Base-by-base conservation (phyloP, 2,888 invertebrate genomes). In the Lapara coniferarum region DNA sequence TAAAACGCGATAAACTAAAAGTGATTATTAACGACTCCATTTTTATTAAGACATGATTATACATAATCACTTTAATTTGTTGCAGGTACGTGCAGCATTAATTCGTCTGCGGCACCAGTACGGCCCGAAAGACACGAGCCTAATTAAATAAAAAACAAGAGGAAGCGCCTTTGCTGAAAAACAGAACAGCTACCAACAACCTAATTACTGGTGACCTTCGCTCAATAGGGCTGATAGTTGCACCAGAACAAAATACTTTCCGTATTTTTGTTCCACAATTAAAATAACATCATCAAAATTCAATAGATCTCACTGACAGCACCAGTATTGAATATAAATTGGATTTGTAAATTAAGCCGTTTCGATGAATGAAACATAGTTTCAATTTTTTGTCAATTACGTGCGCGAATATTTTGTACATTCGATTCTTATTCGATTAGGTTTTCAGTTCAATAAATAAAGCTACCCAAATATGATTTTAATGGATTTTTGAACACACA, bases 201-300 rank as follows among this genome's bases (percentile, higher is more conserved):
- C 86, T 89, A 88, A 90, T 89, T 90, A 89, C 85, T 81, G 76
- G 76, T 86, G 85, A 89, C 88, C 89, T 88, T 86, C 81, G 73
- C 30, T 66, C 63, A 71, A 79, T 75, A 87, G 84, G 89, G 85
- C 71, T 89, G 79, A 71, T 51, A 52, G n/a, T 19, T 16, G 16
- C 25, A 68, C 25, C 12, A 56, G 8, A 68, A 67, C 49, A 49
- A 49, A 63, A 69, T 12, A 25, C 51, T 16, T 37, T 3, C 37
- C 53, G 44, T 58, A 37, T 66, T 46, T 69, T 69, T 19, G 49
- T 63, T 67, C 71, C 69, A 70, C 71, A 71, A 75, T 69, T 79
- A 69, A 78, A 81, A 82, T 79, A 79, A 76, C 76, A 74, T 77
- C 78, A 81, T 81, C 79, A 79, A 83, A 82, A 84, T 82, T 81